A percentile compares a stretch with the other conserved stretches of the same genome.
These are phyloP conservation scores for Eilema sororculum DNA, from an alignment of 2,888 invertebrate species.

Conservation along the genomic window DNA sequence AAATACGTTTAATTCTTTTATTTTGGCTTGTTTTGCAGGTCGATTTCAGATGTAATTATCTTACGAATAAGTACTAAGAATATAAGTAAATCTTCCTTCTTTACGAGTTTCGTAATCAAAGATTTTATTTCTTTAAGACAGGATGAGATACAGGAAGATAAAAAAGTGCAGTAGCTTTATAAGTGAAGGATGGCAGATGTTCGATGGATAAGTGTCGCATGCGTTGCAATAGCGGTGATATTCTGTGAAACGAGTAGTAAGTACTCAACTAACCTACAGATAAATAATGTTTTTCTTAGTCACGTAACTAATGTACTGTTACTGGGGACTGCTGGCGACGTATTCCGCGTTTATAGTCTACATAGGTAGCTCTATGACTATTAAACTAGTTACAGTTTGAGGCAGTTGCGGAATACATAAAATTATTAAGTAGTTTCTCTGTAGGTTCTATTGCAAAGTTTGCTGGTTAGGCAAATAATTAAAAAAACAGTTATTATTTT, in stretches of 20 bases:
- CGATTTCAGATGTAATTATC: constrained; percentile 17
- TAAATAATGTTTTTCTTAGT: constrained; percentile 69
- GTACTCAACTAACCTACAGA: constrained; percentile 49
- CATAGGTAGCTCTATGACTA: constrained; percentile 45
- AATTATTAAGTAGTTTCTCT: constrained; percentile 5
- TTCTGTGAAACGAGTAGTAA: constrained; percentile 45
- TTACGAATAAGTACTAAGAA: constrained; percentile 11
- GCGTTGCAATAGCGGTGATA: constrained; percentile 47
- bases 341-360: constrained; percentile 40
- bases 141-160: constrained; percentile 40
- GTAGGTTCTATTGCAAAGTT: background rate
- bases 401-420: constrained; percentile 28
- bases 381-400: constrained; percentile 40
- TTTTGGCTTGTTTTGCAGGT: constrained; percentile 29
- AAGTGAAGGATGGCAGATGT: constrained; percentile 64
- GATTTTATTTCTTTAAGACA: constrained; percentile 14
- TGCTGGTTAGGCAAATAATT: background rate
- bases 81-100: background rate
- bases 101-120: background rate
- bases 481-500: too few relatives aligned
- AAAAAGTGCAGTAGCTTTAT: constrained; percentile 27
- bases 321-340: constrained; percentile 53
- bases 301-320: constrained; percentile 75
- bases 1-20: constrained; percentile 49
- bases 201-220: constrained; percentile 45